Evolutionary conservation across 2,888 invertebrate genomes (phyloP).

Genomic region (Hoplodrina blanda): DNA sequence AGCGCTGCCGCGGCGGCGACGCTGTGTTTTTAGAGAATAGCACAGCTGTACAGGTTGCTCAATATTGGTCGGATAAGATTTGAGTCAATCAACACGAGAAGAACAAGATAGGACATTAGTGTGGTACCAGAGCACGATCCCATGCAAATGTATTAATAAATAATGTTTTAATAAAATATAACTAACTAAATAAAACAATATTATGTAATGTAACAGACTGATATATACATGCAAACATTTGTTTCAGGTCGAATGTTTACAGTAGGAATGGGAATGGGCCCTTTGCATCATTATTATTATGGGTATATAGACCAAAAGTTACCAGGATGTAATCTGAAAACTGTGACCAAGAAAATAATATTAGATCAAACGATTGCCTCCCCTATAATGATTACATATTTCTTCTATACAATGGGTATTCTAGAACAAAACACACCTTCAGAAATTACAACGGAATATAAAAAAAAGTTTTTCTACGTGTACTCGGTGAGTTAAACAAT

Average conservation of each 20-base stretch:
- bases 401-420: slow-evolving; percentile 95
- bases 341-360: slow-evolving; percentile 93
- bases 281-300: slow-evolving; percentile 97
- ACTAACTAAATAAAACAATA: background rate
- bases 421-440: slow-evolving; percentile 92
- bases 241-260: slow-evolving; percentile 94
- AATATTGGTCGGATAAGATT: too few species aligned
- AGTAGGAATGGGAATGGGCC: slow-evolving; percentile 95
- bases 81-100: too few species aligned
- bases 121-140: too few species aligned
- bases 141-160: too few species aligned
- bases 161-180: too few species aligned
- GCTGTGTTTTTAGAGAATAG: too few species aligned
- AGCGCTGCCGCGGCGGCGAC: too few species aligned
- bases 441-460: slow-evolving; percentile 91
- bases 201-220: too few species aligned
- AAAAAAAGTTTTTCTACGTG: slow-evolving; percentile 93
- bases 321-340: slow-evolving; percentile 90
- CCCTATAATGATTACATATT: slow-evolving; percentile 94
- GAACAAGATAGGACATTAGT: too few species aligned
- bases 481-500: slow-evolving; percentile 91
- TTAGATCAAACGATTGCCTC: slow-evolving; percentile 93
- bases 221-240: slow-evolving; percentile 6
- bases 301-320: slow-evolving; percentile 92
- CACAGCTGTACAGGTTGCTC: too few species aligned